Conservation (phyloP, 1,140 invertebrate genomes). For the Magallana angulata region DNA sequence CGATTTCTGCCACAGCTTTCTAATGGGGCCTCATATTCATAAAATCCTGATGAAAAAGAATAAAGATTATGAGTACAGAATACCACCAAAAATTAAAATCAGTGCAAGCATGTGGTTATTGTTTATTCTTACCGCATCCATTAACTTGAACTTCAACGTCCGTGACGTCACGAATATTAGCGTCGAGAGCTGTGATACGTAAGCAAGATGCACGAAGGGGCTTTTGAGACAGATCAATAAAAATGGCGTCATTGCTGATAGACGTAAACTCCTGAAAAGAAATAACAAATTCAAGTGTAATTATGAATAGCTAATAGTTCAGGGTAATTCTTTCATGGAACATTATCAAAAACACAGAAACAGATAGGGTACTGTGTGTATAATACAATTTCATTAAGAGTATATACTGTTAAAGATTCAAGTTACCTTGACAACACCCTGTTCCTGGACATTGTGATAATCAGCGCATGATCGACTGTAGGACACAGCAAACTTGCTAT, state of each 20-base stretch:
- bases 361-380: not conserved
- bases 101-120: not conserved
- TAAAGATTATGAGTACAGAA: not conserved
- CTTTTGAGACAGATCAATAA: conserved; percentile 48
- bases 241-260: conserved; percentile 45
- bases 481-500: conserved; percentile 50
- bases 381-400: not conserved
- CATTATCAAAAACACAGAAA: not conserved
- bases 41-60: not conserved
- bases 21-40: conserved; percentile 39
- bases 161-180: conserved; percentile 34
- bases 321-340: not conserved
- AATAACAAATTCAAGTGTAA: not conserved
- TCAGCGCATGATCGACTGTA: conserved; percentile 53
- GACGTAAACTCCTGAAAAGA: conserved; percentile 50
- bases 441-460: conserved; percentile 46
- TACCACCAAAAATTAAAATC: not conserved
- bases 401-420: not conserved
- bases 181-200: conserved; percentile 43
- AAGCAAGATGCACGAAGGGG: conserved; percentile 49
- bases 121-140: conserved; percentile 53
- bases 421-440: conserved; percentile 41
- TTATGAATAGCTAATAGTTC: not conserved
- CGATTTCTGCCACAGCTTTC: conserved; percentile 52
- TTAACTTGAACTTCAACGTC: conserved; percentile 42